Conservation (phyloP, 2,113 vertebrate genomes). For the Cercocebus atys region DNA sequence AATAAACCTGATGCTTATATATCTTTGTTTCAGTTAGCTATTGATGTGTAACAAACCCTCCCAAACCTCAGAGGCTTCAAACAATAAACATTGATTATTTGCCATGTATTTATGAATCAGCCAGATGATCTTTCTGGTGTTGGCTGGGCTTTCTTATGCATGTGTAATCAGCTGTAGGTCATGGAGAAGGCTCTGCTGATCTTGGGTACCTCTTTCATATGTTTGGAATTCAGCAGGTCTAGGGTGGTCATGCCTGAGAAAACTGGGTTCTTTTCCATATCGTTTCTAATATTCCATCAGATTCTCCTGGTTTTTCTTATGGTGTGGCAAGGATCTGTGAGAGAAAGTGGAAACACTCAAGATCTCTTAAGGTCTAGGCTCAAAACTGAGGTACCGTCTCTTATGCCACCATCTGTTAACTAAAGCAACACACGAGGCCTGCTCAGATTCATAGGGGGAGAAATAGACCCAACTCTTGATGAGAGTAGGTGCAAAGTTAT, state of each 20-base stretch:
- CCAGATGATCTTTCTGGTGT: neutral
- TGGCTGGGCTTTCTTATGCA: neutral
- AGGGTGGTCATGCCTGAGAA: neutral
- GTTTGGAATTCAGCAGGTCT: neutral
- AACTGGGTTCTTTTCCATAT: neutral
- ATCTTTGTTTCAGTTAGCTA: neutral
- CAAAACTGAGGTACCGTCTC: neutral
- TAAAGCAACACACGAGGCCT: neutral
- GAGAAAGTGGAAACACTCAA: neutral
- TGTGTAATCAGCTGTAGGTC: neutral
- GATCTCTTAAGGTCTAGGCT: neutral
- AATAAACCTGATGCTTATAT: neutral
- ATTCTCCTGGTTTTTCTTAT: neutral
- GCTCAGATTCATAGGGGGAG: neutral
- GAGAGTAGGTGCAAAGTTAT: neutral
- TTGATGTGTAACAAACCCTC: neutral
- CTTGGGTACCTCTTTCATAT: neutral
- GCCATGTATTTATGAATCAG: neutral
- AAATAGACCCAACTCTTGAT: neutral
- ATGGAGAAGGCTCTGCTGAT: neutral
- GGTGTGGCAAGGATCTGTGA: neutral
- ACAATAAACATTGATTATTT: neutral
- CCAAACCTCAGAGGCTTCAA: neutral
- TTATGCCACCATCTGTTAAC: neutral
- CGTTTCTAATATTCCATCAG: neutral